Evolutionary conservation across 2,888 invertebrate species (phyloP), one percentile per base, ranked within the genome.

Genomic region (Dynastes maya): DNA sequence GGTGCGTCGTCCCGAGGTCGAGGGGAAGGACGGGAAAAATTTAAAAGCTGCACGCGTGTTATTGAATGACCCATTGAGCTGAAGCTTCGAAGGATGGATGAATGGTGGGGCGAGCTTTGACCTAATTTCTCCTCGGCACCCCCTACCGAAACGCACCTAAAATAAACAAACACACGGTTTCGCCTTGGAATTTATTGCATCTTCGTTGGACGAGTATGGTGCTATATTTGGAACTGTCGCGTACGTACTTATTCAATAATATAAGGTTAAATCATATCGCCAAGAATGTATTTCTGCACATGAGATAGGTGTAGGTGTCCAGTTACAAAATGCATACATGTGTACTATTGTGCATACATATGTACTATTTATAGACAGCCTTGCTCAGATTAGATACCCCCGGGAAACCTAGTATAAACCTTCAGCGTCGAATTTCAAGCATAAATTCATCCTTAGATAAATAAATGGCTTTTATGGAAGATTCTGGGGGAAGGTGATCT

Each of bases 51-150:
- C 78, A 76, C 78, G 78, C 79, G 79, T 78, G 70, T 76, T 82
- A 83, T 83, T 83, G 83, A 83, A 83, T 83, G 83, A 82, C 82
- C 82, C 83, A 83, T 83, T 83, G 82, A 83, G 80, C 79, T 81
- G 78, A 81, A 82, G 82, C 82, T 80, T 80, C 63, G 78, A 79
- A 82, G 81, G 79, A 79, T 77, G 67, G 65, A 53, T 53, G 77
- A 72, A 55, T 55, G 80, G 77, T 76, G 80, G 82, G 81, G 82
- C 81, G 77, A 80, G 80, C 80, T 82, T 81, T 83, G 83, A 83
- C 83, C 83, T 79, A 82, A 81, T 83, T 84, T 82, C 78, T 78
- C 79, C 77, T 80, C 80, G 67, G n/a, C 80, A 80, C 77, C 80
- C 64, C 79, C 74, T 70, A 72, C 37, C 64, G 67, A 63, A 79